Evolutionary conservation across 2,113 vertebrate species (phyloP), one percentile per base, ranked within the genome.

Genomic region (Catagonus wagneri): DNA sequence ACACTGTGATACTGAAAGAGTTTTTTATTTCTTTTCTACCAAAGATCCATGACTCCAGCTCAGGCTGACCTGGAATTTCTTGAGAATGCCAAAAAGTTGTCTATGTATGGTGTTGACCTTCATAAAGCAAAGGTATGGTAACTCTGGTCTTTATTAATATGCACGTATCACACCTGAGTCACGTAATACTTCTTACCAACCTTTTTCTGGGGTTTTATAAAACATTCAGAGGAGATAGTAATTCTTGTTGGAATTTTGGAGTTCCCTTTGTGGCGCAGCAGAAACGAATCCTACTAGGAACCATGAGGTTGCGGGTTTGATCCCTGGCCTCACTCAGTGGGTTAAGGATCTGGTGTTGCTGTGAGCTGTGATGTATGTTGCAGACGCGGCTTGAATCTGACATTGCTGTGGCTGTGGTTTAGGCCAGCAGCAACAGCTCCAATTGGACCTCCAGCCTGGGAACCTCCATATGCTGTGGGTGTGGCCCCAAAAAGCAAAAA

Each of bases 31-130:
- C 92, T 84, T 72, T 95, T 95, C 14, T 83, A 32, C 84, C 27
- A 32, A 98, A 99, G 99, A 95, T 99, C 99, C 27, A 99, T 99
- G 99, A 99, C 98, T 98, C 99, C 99, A 84, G 99, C 99, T 61
- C 99, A 99, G 96, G 99, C 99, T 95, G 99, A 99, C 97, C 96
- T 99, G 98, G 99, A 99, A 98, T 99, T 99, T 96, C 99, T 99
- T 96, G 99, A 99, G 98, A 99, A 99, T 95, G 99, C 99, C 96
- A 99, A 99, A 98, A 99, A 99, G 93, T 98, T 99, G 6, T 99
- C 99, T 1, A 99, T 99, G 99, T 99, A 99, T 39, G 99, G 99
- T 69, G 99, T 99, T 25, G 99, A 99, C 96, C 99, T 99, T 96
- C 99, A 99, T 97, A 99, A 99, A 96, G 99, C 99, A 94, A 99